These are phyloP conservation scores for Chromis chromis DNA, from an alignment of 2,797 vertebrate species.

Conservation along the genomic window DNA sequence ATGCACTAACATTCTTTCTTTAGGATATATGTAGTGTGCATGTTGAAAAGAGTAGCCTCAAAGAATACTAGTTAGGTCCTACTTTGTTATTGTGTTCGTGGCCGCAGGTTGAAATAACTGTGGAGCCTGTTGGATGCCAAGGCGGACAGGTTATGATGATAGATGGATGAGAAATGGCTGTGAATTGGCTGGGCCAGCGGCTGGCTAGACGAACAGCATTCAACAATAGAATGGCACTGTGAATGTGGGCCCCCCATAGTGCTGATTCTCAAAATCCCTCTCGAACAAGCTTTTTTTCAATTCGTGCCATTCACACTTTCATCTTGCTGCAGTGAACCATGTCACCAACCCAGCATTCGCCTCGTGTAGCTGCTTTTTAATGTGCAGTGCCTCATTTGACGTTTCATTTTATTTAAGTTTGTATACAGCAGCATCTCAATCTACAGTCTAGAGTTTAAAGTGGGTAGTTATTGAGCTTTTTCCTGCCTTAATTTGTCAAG, in stretches of 20 bases:
- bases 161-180: conserved; percentile 53
- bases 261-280: conserved; percentile 80
- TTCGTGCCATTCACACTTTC: conserved; percentile 67
- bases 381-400: conserved; percentile 30
- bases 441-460: neutral
- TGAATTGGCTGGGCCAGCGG: conserved; percentile 32
- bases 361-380: conserved; percentile 47
- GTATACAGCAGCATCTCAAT: neutral
- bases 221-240: conserved; percentile 66
- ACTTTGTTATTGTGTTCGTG: conserved; percentile 14
- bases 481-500: neutral
- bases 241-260: conserved; percentile 71
- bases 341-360: conserved; percentile 35
- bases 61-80: conserved; percentile 1
- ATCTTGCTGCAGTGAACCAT: conserved; percentile 74
- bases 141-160: conserved; percentile 34
- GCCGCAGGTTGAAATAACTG: conserved; percentile 20
- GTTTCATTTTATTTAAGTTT: conserved; percentile 5
- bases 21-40: neutral
- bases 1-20: neutral
- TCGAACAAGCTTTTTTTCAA: conserved; percentile 65
- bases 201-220: conserved; percentile 54
- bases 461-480: neutral
- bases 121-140: conserved; percentile 26
- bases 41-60: neutral